Conservation (phyloP, 2,888 invertebrate genomes). For the Leptura quadrifasciata region DNA sequence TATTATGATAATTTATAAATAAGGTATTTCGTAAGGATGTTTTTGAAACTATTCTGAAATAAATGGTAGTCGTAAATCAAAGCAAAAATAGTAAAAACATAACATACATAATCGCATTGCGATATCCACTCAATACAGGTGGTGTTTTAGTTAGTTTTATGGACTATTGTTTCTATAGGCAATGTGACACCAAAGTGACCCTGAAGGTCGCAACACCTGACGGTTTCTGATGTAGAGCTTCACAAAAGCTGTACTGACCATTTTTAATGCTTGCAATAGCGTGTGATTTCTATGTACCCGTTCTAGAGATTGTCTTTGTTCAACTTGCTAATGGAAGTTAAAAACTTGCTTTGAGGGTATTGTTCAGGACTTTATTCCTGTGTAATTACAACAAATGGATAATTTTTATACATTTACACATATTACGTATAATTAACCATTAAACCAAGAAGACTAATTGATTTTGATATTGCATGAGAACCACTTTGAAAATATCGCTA, state of each 20-base stretch:
- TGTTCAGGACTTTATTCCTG: neutral
- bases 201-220: slow-evolving; percentile 57
- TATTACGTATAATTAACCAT: too few relatives aligned
- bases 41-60: too few relatives aligned
- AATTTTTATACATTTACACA: too few relatives aligned
- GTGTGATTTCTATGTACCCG: slow-evolving; percentile 14
- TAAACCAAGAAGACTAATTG: too few relatives aligned
- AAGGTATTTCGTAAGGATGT: too few relatives aligned
- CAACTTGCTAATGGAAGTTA: neutral
- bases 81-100: slow-evolving; percentile 4
- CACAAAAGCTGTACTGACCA: slow-evolving; percentile 27
- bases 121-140: slow-evolving; percentile 15
- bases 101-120: slow-evolving; percentile 16
- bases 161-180: slow-evolving; percentile 38
- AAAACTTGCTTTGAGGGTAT: neutral
- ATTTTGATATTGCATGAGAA: too few relatives aligned
- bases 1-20: too few relatives aligned
- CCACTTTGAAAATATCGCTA: too few relatives aligned
- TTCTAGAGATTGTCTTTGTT: neutral
- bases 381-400: neutral
- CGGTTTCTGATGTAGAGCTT: slow-evolving; percentile 46
- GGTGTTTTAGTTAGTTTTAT: slow-evolving; percentile 34
- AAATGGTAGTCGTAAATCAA: slow-evolving; percentile 3
- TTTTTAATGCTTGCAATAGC: slow-evolving; percentile 32
- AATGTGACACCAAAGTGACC: slow-evolving; percentile 49